phyloP scores from a whole-genome alignment of 1,140 invertebrate genomes.

The Andricus grossulariae region DNA sequence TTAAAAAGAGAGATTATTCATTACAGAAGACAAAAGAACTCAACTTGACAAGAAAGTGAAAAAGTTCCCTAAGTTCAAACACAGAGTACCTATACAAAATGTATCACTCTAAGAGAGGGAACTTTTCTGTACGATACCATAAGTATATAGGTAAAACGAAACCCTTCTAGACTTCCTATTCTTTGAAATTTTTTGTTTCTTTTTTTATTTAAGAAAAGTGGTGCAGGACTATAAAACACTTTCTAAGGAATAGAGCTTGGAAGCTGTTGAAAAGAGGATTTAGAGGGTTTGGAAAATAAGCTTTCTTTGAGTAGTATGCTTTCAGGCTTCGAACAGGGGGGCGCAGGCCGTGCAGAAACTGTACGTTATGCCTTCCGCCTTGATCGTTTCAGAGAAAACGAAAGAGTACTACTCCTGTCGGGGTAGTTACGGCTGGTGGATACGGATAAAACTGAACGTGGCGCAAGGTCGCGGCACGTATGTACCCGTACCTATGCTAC shows the following conservation, averaged over 20 bases:
- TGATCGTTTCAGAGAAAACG: slow-evolving; percentile 24
- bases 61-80: no score
- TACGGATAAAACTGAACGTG: slow-evolving; percentile 15
- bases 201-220: slow-evolving; percentile 18
- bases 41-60: no score
- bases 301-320: slow-evolving; percentile 31
- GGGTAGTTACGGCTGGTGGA: slow-evolving; percentile 5
- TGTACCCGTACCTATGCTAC: neutral
- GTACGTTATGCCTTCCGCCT: slow-evolving; percentile 11
- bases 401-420: neutral
- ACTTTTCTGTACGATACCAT: neutral
- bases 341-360: neutral
- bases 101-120: neutral
- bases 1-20: no score
- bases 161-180: slow-evolving; percentile 3
- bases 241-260: slow-evolving; percentile 8
- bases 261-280: slow-evolving; percentile 26
- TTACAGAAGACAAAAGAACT: no score
- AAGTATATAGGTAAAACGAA: slow-evolving; percentile 1
- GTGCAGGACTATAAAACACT: slow-evolving; percentile 6
- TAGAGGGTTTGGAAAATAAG: slow-evolving; percentile 26
- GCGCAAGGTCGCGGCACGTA: slow-evolving; percentile 36
- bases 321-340: slow-evolving; percentile 1
- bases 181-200: neutral
- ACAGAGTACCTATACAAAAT: neutral